Conservation (phyloP, 2,113 vertebrate species). For the Tachuris rubrigastra region DNA sequence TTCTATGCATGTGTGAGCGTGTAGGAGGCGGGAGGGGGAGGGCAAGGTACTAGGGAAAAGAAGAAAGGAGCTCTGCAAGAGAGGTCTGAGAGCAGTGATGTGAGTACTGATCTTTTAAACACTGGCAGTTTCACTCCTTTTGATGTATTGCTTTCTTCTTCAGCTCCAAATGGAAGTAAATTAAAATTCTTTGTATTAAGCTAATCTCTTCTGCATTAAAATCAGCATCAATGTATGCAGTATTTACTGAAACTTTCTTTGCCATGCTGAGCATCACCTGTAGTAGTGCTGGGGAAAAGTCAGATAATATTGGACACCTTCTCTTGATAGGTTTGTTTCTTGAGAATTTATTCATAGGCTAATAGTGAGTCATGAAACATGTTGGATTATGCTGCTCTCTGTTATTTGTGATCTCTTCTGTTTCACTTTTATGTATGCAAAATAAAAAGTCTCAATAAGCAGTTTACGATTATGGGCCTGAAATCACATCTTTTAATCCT, state of each 20-base stretch:
- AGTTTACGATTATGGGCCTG: background rate
- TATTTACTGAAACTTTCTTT: slow-evolving; percentile 6
- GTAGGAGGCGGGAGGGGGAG: background rate
- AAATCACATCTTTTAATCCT: background rate
- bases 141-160: slow-evolving; percentile 19
- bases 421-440: background rate
- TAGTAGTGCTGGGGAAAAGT: background rate
- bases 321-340: background rate
- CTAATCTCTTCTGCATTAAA: background rate
- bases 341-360: background rate
- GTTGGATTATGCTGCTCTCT: background rate
- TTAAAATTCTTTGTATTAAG: slow-evolving; percentile 2
- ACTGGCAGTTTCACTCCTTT: background rate
- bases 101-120: background rate
- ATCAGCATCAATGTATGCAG: background rate
- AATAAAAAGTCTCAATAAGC: background rate
- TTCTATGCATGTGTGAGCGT: background rate
- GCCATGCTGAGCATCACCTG: background rate
- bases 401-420: background rate
- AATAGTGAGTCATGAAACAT: background rate
- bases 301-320: background rate
- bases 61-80: background rate
- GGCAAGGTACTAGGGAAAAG: background rate
- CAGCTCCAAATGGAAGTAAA: slow-evolving; percentile 13
- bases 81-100: slow-evolving; percentile 27